These are phyloP conservation scores for Podiceps cristatus DNA, from an alignment of 2,113 vertebrate species.

Conservation along the genomic window DNA sequence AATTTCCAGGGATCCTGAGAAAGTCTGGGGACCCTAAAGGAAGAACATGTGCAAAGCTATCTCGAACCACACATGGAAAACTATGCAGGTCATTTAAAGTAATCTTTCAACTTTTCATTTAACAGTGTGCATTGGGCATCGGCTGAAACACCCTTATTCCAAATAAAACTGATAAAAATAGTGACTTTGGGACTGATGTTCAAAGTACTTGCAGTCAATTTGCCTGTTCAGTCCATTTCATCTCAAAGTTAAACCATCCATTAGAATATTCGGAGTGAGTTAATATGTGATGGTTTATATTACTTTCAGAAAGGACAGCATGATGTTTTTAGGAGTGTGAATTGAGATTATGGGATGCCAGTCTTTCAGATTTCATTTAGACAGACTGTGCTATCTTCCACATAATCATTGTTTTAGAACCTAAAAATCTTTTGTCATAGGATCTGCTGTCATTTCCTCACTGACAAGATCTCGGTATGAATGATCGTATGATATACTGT, in stretches of 20 bases:
- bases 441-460: background rate
- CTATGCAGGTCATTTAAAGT: background rate
- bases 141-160: background rate
- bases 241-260: background rate
- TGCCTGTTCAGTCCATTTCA: background rate
- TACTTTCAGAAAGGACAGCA: constrained; percentile 43
- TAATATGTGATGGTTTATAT: constrained; percentile 29
- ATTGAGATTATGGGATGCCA: background rate
- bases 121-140: background rate
- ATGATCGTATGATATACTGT: background rate
- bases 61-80: background rate
- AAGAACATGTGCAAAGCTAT: background rate
- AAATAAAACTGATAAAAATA: background rate
- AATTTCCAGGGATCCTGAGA: background rate
- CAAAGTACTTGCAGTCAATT: background rate
- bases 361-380: constrained; percentile 17
- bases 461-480: background rate
- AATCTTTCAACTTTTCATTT: background rate
- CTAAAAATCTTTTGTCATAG: background rate
- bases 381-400: background rate
- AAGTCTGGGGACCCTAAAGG: background rate
- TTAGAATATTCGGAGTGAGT: background rate
- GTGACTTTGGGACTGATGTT: background rate
- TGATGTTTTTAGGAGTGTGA: constrained; percentile 21
- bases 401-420: background rate